phyloP scores from a whole-genome alignment of 2,888 invertebrate genomes.

The Frankliniella intonsa region DNA sequence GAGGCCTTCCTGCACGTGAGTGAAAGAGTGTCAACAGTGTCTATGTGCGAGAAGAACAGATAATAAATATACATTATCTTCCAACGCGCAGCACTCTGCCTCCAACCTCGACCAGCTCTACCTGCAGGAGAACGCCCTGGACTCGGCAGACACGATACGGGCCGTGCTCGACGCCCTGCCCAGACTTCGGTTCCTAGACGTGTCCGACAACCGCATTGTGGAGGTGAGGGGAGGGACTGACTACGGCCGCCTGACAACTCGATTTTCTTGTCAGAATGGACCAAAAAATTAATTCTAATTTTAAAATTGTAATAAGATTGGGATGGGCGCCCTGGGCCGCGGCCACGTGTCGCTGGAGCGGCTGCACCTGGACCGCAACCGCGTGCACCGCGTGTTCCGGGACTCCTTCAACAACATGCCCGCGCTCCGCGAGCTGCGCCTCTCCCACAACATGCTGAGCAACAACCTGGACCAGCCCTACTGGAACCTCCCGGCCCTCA shows the following conservation, averaged over 20 bases:
- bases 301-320: not conserved
- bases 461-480: slow-evolving; percentile 69
- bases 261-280: too few relatives aligned
- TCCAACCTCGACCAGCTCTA: slow-evolving; percentile 65
- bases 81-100: slow-evolving; percentile 31
- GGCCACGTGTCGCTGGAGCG: slow-evolving; percentile 77
- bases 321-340: slow-evolving; percentile 42
- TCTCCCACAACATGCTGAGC: slow-evolving; percentile 76
- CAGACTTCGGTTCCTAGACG: slow-evolving; percentile 68
- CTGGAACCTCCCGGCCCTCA: slow-evolving; percentile 79
- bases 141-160: slow-evolving; percentile 67
- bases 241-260: too few relatives aligned
- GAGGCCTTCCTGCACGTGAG: slow-evolving; percentile 70
- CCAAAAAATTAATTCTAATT: too few relatives aligned
- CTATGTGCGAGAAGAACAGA: too few relatives aligned
- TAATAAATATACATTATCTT: not conserved
- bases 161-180: slow-evolving; percentile 73
- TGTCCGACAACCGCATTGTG: slow-evolving; percentile 70
- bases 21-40: not conserved
- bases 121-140: slow-evolving; percentile 70
- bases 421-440: slow-evolving; percentile 71
- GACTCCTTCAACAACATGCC: slow-evolving; percentile 81
- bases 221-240: slow-evolving; percentile 67
- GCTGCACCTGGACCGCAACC: slow-evolving; percentile 74
- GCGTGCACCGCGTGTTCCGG: slow-evolving; percentile 65